These are phyloP conservation scores for Parazoanthus atlanticus DNA, from an alignment of 92 coral and sea anemone genomes.

Conservation along the genomic window DNA sequence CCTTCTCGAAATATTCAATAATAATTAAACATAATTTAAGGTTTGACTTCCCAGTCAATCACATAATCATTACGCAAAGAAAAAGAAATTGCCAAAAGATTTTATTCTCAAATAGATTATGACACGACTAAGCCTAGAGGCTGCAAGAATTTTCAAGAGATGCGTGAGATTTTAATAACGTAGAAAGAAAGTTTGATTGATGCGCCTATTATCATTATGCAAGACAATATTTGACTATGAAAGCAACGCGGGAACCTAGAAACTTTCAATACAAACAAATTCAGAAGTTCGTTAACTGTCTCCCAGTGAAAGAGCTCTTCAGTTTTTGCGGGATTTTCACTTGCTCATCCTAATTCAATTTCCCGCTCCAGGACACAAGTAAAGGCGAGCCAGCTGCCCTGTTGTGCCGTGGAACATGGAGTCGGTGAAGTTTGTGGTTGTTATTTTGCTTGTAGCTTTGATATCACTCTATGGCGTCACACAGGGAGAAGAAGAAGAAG, in stretches of 20 bases:
- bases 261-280: constrained; percentile 4
- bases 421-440: not conserved
- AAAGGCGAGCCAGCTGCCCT: not conserved
- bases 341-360: not conserved
- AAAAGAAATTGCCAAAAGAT: not conserved
- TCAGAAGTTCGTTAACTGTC: constrained; percentile 18
- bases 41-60: not conserved
- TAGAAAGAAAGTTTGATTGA: not conserved
- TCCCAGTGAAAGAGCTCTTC: not conserved
- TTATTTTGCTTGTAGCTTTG: not conserved
- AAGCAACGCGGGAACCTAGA: constrained; percentile 17
- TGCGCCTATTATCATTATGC: not conserved
- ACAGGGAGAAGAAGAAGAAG: not conserved
- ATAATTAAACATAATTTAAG: not conserved
- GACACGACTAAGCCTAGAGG: not conserved
- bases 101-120: not conserved
- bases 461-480: not conserved
- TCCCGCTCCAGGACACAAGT: not conserved
- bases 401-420: not conserved
- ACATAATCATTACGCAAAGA: not conserved
- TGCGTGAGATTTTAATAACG: constrained; percentile 5
- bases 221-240: constrained; percentile 11
- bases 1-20: not conserved
- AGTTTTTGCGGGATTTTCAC: not conserved
- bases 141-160: not conserved